phyloP scores from a whole-genome alignment of 2,888 invertebrate species.

The Cataglyphis rosenhaueri region DNA sequence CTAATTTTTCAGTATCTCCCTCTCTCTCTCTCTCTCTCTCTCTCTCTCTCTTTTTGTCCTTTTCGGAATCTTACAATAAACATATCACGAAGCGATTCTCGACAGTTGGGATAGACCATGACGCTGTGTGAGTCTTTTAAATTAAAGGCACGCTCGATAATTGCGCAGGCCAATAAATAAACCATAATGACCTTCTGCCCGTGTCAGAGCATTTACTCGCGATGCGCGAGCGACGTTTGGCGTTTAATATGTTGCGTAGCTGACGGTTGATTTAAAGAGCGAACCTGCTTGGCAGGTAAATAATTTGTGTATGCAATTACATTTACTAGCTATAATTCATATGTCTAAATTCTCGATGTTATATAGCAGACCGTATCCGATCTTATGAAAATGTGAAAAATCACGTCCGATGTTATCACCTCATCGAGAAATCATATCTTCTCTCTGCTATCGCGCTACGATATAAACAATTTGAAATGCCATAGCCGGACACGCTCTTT shows the following conservation, averaged over 20 bases:
- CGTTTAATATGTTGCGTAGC: constrained; percentile 45
- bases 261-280: constrained; percentile 45
- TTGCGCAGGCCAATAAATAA: constrained; percentile 51
- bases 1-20: constrained; percentile 36
- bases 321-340: constrained; percentile 29
- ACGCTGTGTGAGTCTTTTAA: constrained; percentile 40
- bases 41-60: not conserved
- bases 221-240: constrained; percentile 45
- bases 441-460: constrained; percentile 30
- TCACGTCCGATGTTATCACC: constrained; percentile 35
- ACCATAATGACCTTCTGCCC: constrained; percentile 45
- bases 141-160: constrained; percentile 49
- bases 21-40: not conserved
- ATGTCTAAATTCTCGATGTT: constrained; percentile 26
- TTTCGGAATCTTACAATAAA: constrained; percentile 42
- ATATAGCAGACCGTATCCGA: constrained; percentile 16
- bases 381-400: not conserved
- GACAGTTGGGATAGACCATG: constrained; percentile 29
- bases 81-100: constrained; percentile 47
- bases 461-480: constrained; percentile 46
- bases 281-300: constrained; percentile 36
- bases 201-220: constrained; percentile 42
- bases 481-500: constrained; percentile 47
- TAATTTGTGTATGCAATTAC: constrained; percentile 41
- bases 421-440: constrained; percentile 28